These are phyloP conservation scores for Seira ritae DNA, from an alignment of 2,888 invertebrate genomes.

Conservation along the genomic window DNA sequence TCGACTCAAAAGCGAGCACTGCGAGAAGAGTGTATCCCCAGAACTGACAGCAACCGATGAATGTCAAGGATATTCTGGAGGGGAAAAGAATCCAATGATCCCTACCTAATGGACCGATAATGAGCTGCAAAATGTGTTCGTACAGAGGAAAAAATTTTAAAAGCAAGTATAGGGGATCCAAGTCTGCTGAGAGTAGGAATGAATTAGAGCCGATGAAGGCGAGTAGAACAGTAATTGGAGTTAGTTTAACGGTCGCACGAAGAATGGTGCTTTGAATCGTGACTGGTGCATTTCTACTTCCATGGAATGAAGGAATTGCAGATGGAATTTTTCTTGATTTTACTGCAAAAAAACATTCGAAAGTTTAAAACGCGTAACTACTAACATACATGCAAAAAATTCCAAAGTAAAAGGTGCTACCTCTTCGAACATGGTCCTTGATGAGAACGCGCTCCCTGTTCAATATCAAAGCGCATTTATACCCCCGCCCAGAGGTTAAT, in stretches of 20 bases:
- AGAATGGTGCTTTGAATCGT: not conserved
- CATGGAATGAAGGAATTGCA: not conserved
- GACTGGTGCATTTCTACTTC: not conserved
- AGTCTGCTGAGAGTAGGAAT: not conserved
- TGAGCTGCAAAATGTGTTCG: not conserved
- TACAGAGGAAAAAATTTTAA: conserved; percentile 2
- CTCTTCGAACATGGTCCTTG: not conserved
- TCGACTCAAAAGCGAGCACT: conserved; percentile 8
- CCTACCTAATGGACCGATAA: conserved; percentile 18
- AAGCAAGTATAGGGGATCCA: conserved; percentile 22
- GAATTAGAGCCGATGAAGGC: conserved; percentile 9
- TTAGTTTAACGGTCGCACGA: not conserved
- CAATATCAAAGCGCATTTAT: not conserved
- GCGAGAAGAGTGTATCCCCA: conserved; percentile 18
- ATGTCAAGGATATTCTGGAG: conserved; percentile 14
- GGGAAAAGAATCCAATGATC: conserved; percentile 30
- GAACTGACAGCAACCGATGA: conserved; percentile 23
- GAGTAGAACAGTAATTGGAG: not conserved
- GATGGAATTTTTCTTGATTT: conserved; percentile 12
- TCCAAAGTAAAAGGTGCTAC: no score
- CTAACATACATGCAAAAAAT: not conserved
- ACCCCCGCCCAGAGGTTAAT: not conserved
- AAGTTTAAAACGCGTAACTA: not conserved
- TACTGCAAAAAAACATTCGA: conserved; percentile 13
- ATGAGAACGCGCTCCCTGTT: not conserved